phyloP scores from a whole-genome alignment of 2,113 vertebrate genomes.

The Podiceps cristatus region DNA sequence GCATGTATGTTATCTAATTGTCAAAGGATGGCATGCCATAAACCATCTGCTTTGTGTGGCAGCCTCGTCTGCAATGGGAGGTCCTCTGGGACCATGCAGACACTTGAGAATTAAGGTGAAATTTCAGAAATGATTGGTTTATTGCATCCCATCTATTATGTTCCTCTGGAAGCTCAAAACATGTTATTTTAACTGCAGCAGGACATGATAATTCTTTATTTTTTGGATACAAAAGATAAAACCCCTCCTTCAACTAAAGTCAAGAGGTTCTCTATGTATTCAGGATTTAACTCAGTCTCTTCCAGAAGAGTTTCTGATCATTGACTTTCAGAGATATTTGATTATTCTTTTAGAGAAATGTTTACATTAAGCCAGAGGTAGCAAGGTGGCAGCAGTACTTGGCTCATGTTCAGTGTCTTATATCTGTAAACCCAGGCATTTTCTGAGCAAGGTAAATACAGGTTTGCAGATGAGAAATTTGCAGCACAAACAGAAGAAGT shows the following conservation, averaged over 20 bases:
- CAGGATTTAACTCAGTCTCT: not conserved
- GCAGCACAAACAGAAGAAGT: not conserved
- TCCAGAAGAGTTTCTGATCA: not conserved
- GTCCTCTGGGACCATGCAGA: not conserved
- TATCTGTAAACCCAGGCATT: not conserved
- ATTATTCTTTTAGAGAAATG: not conserved
- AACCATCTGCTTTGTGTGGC: not conserved
- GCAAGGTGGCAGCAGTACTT: not conserved
- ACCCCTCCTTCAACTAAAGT: not conserved
- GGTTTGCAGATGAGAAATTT: not conserved
- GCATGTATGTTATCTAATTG: not conserved
- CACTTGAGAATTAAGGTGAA: not conserved
- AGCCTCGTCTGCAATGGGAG: not conserved
- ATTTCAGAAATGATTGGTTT: not conserved
- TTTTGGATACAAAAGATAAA: not conserved
- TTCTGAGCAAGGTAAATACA: not conserved
- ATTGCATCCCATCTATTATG: not conserved
- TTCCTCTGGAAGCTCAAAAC: not conserved
- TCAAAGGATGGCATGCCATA: not conserved
- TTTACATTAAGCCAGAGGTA: not conserved
- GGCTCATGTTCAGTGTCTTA: not conserved
- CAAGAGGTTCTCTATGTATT: not conserved
- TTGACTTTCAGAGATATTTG: not conserved
- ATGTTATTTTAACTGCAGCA: not conserved
- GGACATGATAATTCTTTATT: not conserved